These are phyloP conservation scores for Manduca sexta DNA, from an alignment of 1,140 invertebrate genomes.

Conservation along the genomic window DNA sequence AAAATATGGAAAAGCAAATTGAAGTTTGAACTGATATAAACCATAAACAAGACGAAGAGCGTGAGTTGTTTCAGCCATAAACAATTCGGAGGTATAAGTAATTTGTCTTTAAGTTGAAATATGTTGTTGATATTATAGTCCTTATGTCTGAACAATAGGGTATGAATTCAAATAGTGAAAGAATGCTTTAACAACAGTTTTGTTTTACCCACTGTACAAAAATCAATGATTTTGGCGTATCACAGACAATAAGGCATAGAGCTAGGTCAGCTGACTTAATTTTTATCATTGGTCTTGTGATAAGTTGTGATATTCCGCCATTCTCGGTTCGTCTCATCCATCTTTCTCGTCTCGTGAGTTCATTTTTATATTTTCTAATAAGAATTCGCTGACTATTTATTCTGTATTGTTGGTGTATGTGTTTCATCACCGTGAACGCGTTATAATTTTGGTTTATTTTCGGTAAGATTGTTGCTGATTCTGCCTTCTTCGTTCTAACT, in stretches of 20 bases:
- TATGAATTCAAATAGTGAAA: no score
- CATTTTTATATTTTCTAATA: conserved; percentile 40
- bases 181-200: no score
- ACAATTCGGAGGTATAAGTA: no score
- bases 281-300: conserved; percentile 74
- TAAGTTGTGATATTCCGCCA: conserved; percentile 69
- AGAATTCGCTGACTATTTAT: conserved; percentile 21
- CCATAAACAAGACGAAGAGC: no score
- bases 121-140: no score
- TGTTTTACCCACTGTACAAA: conserved; percentile 12
- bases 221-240: conserved; percentile 43
- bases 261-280: conserved; percentile 69
- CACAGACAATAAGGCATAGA: conserved; percentile 55
- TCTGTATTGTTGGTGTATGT: conserved; percentile 35
- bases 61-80: no score
- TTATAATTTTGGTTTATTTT: conserved; percentile 21
- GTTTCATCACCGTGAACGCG: conserved; percentile 30
- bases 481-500: conserved; percentile 17
- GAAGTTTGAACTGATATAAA: no score
- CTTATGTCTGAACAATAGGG: no score
- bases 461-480: conserved; percentile 37
- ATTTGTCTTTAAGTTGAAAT: no score
- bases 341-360: conserved; percentile 67
- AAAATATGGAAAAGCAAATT: no score
- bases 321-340: conserved; percentile 69